Percentiles rank a stretch among this genome's conserved stretches.
phyloP scores from a whole-genome alignment of 2,113 vertebrate genomes.

The Axis porcinus region DNA sequence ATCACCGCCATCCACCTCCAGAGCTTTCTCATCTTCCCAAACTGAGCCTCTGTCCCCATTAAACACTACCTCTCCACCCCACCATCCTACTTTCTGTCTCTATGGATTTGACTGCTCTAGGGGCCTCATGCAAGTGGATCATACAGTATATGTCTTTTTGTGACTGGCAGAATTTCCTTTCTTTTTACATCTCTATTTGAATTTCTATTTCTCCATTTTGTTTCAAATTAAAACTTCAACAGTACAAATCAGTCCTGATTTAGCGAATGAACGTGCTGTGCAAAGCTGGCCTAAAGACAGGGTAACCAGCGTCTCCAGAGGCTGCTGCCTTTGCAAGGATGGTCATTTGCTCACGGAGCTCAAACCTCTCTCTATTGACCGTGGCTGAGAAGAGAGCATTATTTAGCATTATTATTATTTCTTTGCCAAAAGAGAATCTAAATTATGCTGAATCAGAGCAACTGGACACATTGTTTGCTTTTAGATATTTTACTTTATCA shows the following conservation, averaged over 20 bases:
- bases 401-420: not conserved
- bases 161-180: not conserved
- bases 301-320: not conserved
- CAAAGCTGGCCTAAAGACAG: not conserved
- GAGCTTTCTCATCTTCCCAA: not conserved
- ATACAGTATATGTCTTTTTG: not conserved
- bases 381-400: not conserved
- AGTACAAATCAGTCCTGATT: not conserved
- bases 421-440: slow-evolving; percentile 44
- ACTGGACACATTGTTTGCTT: not conserved
- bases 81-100: not conserved
- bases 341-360: not conserved
- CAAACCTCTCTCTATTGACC: not conserved
- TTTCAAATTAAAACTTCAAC: slow-evolving; percentile 3
- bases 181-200: not conserved
- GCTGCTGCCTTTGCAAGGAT: not conserved
- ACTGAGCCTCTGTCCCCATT: not conserved
- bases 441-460: slow-evolving; percentile 28
- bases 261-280: not conserved
- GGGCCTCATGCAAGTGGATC: not conserved
- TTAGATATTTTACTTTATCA: not conserved
- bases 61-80: not conserved
- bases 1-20: not conserved
- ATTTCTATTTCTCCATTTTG: not conserved
- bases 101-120: not conserved